Conservation (phyloP, 2,888 invertebrate species). For the Pharmacophagus antenor region DNA sequence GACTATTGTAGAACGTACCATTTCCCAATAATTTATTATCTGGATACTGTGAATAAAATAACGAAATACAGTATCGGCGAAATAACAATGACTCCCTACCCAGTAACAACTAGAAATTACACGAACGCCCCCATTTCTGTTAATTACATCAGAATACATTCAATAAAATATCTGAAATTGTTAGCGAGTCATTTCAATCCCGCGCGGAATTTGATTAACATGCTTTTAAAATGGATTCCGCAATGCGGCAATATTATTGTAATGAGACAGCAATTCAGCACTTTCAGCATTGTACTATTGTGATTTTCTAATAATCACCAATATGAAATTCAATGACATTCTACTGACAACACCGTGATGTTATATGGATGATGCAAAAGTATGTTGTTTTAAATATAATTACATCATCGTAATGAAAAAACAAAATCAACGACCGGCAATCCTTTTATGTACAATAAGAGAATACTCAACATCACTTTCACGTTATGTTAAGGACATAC, state of each 20-base stretch:
- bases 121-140: neutral
- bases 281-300: slow-evolving; percentile 21
- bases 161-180: slow-evolving; percentile 8
- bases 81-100: too few species aligned
- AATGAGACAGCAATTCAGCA: slow-evolving; percentile 4
- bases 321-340: neutral
- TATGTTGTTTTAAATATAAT: neutral
- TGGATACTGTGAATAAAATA: neutral
- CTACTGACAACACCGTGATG: slow-evolving; percentile 4
- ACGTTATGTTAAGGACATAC: too few species aligned
- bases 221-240: slow-evolving; percentile 14
- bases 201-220: slow-evolving; percentile 11
- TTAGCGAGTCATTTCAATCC: neutral
- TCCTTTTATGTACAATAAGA: too few species aligned
- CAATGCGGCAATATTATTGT: slow-evolving; percentile 15
- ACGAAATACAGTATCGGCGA: too few species aligned
- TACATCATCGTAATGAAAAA: too few species aligned
- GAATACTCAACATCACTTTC: too few species aligned
- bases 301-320: slow-evolving; percentile 5
- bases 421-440: too few species aligned
- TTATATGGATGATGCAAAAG: neutral
- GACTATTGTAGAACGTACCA: too few species aligned
- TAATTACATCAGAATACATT: slow-evolving; percentile 7
- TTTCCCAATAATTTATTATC: neutral
- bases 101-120: neutral